phyloP scores from a whole-genome alignment of 2,888 invertebrate species.

The Apeira syringaria region DNA sequence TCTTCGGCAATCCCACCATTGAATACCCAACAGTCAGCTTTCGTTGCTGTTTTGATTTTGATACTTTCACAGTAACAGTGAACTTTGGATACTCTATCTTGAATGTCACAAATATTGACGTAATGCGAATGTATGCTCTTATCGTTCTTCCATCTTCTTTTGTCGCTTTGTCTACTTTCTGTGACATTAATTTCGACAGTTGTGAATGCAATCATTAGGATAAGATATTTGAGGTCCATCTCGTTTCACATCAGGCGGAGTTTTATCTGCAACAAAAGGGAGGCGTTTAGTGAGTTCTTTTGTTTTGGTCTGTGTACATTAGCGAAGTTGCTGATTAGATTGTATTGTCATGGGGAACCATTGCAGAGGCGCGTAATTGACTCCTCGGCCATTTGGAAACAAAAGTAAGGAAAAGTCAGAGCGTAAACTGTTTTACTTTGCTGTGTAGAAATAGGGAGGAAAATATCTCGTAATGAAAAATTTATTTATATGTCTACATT shows the following conservation, averaged over 20 bases:
- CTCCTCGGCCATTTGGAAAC: constrained; percentile 38
- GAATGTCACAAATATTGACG: constrained; percentile 84
- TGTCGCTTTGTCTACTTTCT: constrained; percentile 74
- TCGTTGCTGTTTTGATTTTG: constrained; percentile 83
- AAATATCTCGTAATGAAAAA: constrained; percentile 4
- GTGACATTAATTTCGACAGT: constrained; percentile 76
- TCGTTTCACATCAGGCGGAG: constrained; percentile 56
- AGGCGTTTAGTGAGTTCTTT: constrained; percentile 47
- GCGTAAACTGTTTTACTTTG: constrained; percentile 28
- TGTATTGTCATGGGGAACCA: constrained; percentile 48
- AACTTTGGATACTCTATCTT: constrained; percentile 80
- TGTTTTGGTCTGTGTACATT: constrained; percentile 48
- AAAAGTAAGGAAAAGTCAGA: constrained; percentile 30
- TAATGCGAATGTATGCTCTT: constrained; percentile 68
- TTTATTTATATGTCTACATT: constrained; percentile 5
- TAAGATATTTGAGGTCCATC: constrained; percentile 76
- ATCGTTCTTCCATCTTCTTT: constrained; percentile 74
- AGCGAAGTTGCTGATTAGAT: constrained; percentile 51
- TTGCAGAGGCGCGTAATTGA: constrained; percentile 45
- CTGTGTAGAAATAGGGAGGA: constrained; percentile 13
- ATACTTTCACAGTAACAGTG: constrained; percentile 87
- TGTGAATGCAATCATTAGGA: constrained; percentile 75
- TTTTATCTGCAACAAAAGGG: constrained; percentile 73
- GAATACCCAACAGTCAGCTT: constrained; percentile 91
- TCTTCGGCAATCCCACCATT: constrained; percentile 87